phyloP scores from a whole-genome alignment of 2,888 invertebrate species.

The Marronus borbonicus region DNA sequence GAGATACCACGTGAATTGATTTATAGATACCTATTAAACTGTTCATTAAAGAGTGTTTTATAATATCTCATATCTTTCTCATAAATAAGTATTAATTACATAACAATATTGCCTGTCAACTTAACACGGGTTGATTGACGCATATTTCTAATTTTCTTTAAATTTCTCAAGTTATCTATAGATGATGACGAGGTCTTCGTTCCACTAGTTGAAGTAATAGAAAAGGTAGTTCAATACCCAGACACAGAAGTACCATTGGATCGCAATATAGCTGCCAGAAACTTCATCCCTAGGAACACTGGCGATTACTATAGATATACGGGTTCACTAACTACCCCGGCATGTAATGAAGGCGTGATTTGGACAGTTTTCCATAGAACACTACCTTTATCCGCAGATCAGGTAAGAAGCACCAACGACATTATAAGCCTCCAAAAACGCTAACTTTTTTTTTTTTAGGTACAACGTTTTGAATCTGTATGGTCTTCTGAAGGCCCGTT shows the following conservation, averaged over 20 bases:
- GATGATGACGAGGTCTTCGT: slow-evolving; percentile 66
- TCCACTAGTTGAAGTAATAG: slow-evolving; percentile 62
- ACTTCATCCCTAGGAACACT: slow-evolving; percentile 73
- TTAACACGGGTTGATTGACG: too few species aligned
- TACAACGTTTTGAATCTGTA: slow-evolving; percentile 68
- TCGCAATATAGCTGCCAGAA: slow-evolving; percentile 48
- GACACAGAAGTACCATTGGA: slow-evolving; percentile 47
- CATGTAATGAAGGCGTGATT: slow-evolving; percentile 81
- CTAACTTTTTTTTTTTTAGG: slow-evolving; percentile 59
- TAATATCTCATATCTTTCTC: background rate
- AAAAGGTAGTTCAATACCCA: slow-evolving; percentile 59
- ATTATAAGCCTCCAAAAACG: too few species aligned
- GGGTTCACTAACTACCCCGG: slow-evolving; percentile 84
- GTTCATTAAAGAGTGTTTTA: background rate
- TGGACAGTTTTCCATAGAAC: slow-evolving; percentile 79
- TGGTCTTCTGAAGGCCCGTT: slow-evolving; percentile 66
- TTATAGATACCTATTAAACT: background rate
- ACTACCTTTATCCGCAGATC: slow-evolving; percentile 67
- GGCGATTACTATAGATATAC: slow-evolving; percentile 73
- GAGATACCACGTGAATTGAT: background rate
- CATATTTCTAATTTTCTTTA: background rate
- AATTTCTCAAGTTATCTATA: slow-evolving; percentile 64
- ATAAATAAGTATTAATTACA: background rate
- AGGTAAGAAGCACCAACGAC: slow-evolving; percentile 4
- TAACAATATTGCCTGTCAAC: too few species aligned